phyloP scores from a whole-genome alignment of 2,797 vertebrate genomes.

The Caiman crocodilus region DNA sequence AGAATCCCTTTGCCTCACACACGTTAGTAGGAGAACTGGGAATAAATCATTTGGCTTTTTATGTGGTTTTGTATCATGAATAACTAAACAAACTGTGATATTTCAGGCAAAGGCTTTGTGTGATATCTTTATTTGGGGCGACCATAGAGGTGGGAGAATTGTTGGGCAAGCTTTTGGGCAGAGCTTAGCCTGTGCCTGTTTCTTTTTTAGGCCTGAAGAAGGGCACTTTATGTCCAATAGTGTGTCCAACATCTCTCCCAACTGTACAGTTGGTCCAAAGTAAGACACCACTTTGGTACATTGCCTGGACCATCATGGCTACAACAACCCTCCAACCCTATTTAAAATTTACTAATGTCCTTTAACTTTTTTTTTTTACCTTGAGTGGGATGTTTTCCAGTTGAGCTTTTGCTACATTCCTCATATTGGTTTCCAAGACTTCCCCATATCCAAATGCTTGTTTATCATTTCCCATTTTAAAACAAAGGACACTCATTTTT shows the following conservation, averaged over 20 bases:
- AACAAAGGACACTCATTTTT: neutral
- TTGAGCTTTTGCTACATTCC: neutral
- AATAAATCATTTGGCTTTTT: neutral
- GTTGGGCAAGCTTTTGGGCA: neutral
- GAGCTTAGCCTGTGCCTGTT: too few species aligned
- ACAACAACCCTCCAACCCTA: too few species aligned
- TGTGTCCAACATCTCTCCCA: too few species aligned
- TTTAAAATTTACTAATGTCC: too few species aligned
- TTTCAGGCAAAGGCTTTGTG: too few species aligned
- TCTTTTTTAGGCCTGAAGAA: too few species aligned
- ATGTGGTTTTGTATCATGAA: neutral
- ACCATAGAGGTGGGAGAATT: neutral
- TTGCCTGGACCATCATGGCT: too few species aligned
- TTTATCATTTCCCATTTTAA: neutral
- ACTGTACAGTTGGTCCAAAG: too few species aligned
- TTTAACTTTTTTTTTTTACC: neutral
- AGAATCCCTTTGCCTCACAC: accelerated
- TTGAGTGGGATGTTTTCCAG: neutral
- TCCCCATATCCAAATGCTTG: neutral
- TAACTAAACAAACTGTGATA: neutral
- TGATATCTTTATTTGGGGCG: too few species aligned
- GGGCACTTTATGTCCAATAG: too few species aligned
- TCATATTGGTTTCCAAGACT: neutral
- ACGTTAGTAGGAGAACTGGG: neutral
- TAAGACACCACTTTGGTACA: too few species aligned